Evolutionary conservation across 2,888 invertebrate species (phyloP).

Genomic region (Mesorhabditis belari): DNA sequence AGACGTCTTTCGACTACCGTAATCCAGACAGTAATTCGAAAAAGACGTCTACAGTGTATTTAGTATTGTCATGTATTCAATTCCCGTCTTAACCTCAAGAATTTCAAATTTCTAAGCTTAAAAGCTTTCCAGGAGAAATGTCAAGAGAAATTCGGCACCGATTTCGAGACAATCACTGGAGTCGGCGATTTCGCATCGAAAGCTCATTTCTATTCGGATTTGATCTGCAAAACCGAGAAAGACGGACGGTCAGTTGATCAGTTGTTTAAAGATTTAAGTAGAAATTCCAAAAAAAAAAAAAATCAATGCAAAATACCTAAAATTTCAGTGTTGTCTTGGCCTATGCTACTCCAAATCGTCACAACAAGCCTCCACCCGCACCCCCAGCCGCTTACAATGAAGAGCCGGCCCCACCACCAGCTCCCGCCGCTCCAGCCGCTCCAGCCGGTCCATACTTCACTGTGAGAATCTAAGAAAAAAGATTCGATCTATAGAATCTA

Average conservation of each 20-base stretch:
- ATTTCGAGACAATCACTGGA: constrained; percentile 43
- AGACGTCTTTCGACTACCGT: too few relatives aligned
- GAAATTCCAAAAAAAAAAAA: background rate
- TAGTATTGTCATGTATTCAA: too few relatives aligned
- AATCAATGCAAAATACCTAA: background rate
- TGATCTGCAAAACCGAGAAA: constrained; percentile 37
- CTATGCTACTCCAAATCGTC: constrained; percentile 35
- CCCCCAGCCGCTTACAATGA: background rate
- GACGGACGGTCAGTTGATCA: constrained; percentile 16
- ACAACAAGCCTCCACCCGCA: constrained; percentile 2
- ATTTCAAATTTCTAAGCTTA: too few relatives aligned
- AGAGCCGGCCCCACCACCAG: too few relatives aligned
- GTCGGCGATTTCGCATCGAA: constrained; percentile 46
- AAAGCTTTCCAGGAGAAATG: constrained; percentile 9
- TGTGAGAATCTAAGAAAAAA: background rate
- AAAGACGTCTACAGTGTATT: too few relatives aligned
- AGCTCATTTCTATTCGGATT: constrained; percentile 36
- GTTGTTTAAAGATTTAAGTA: background rate
- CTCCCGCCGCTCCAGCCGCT: background rate
- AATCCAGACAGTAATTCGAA: too few relatives aligned
- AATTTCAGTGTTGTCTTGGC: constrained; percentile 23
- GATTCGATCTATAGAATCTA: too few relatives aligned
- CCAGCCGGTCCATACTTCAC: background rate
- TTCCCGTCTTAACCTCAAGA: too few relatives aligned
- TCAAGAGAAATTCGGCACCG: constrained; percentile 33